Evolutionary conservation across 2,888 invertebrate species (phyloP), one percentile per base, ranked within the genome.

Genomic region (Quadriops clusia): DNA sequence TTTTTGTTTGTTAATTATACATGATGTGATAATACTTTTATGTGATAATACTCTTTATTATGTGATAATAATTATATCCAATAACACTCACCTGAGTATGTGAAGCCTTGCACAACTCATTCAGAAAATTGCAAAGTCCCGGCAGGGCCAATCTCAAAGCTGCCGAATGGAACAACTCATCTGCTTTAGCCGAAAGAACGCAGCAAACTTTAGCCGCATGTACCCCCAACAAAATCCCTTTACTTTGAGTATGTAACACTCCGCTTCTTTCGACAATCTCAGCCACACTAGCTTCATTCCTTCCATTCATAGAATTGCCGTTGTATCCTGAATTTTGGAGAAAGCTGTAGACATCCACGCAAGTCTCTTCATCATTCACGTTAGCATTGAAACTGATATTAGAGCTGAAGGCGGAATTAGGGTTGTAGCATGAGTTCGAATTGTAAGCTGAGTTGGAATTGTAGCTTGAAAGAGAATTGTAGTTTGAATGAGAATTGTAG

Each of bases 181-280:
- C 94, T 0, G 89, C 86, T 49, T 86, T 83, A 36, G 90, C 84
- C 0, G 90, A 83, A 6, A 95, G 61, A 0, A 86, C 83, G 58
- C 91, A 91, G 33, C 93, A 75, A 1, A 91, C 86, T 50, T 87
- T 82, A 0, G 87, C 85, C 0, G 89, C 84, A 32, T 86, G 82
- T 4, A 81, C 72, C 2, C 83, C 81, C 1, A 75, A 70, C 31
- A 85, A 66, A 17, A 81, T 67, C 2, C 68, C 74, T 36, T 57
- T 57, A 12, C 56, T 54, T 38, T 58, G 60, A 3, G 55, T 53
- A 37, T 59, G 62, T 26, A 61, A 58, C 4, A 58, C 61, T 11
- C 63, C 61, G 34, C 72, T 73, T 10, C 70, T 61, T 50, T 74
- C 73, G 2, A 74, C 71, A 27, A 85, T 74, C 49, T 81, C 81